Evolutionary conservation across 2,797 vertebrate genomes (phyloP), one percentile per base, ranked within the genome.

Genomic region (Sciurus carolinensis): DNA sequence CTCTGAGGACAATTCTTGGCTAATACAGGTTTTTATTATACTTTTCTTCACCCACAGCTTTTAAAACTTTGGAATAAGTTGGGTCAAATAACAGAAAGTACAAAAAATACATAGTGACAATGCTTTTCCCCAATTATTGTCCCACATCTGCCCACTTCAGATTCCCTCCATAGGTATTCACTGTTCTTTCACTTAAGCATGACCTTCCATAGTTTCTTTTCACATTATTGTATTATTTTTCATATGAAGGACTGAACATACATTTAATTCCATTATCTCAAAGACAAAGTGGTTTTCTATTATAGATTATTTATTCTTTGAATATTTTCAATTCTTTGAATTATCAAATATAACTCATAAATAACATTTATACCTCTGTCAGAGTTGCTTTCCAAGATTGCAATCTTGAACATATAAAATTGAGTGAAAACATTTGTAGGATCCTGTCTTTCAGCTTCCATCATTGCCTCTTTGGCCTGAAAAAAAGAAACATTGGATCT

Each of bases 401-500:
- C 99, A 91, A 99, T 98, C 98, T 99, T 99, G 98, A 99, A 99
- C 90, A 99, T 28, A 90, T 97, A 99, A 98, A 99, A 99, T 30
- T 99, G 99, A 94, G 99, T 99, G 94, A 99, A 99, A 97, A 99
- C 98, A 98, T 97, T 99, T 98, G 97, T 97, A 94, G 99, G 99
- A 96, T 99, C 99, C 97, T 97, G 98, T 86, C 97, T 98, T 96
- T 99, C 98, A 93, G 99, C 99, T 98, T 99, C 99, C 96, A 98
- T 99, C 95, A 99, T 91, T 69, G 99, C 99, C 67, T 99, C 99
- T 98, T 99, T 99, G 92, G 99, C 99, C 99, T 99, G 90, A 93
- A 98, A 85, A 26, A 97, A 12, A 97, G 75, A 96, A 96, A 87
- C 95, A 87, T n/a, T 62, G 28, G 17, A 0, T 77, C 50, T 33